Evolutionary conservation across 2,797 vertebrate species (phyloP).

Genomic region (Oreochromis mossambicus): DNA sequence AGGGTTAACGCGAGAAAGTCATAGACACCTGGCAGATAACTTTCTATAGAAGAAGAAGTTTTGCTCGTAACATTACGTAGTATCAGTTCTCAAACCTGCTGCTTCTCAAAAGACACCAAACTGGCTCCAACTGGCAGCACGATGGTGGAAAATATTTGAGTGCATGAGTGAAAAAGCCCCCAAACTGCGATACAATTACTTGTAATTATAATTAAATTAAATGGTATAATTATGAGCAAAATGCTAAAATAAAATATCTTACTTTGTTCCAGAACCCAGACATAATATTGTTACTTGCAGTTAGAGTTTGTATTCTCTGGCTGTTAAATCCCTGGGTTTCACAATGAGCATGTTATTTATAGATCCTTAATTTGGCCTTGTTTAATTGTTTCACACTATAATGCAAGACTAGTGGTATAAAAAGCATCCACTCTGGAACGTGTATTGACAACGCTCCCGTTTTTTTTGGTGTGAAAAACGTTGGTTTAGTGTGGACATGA

Average conservation of each 20-base stretch:
- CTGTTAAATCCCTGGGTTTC: background rate
- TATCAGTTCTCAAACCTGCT: background rate
- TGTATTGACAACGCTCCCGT: constrained; percentile 14
- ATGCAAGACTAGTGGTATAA: constrained; percentile 33
- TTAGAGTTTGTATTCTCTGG: background rate
- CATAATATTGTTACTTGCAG: background rate
- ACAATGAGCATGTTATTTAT: constrained; percentile 37
- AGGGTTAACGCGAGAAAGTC: background rate
- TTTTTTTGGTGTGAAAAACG: constrained; percentile 50
- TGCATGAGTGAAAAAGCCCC: background rate
- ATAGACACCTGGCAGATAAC: background rate
- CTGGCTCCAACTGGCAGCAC: background rate
- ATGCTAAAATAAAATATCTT: background rate
- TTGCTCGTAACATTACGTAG: background rate
- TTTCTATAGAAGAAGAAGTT: background rate
- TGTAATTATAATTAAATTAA: background rate
- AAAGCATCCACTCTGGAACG: constrained; percentile 18
- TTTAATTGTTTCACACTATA: constrained; percentile 47
- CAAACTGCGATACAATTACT: background rate
- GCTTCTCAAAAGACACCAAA: background rate
- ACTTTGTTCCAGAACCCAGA: background rate
- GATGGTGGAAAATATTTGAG: background rate
- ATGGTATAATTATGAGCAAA: background rate
- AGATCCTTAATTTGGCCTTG: constrained; percentile 46
- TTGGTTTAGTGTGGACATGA: constrained; percentile 51